These are phyloP conservation scores for Crotalus horridus DNA, from an alignment of 2,113 vertebrate species.

Conservation along the genomic window DNA sequence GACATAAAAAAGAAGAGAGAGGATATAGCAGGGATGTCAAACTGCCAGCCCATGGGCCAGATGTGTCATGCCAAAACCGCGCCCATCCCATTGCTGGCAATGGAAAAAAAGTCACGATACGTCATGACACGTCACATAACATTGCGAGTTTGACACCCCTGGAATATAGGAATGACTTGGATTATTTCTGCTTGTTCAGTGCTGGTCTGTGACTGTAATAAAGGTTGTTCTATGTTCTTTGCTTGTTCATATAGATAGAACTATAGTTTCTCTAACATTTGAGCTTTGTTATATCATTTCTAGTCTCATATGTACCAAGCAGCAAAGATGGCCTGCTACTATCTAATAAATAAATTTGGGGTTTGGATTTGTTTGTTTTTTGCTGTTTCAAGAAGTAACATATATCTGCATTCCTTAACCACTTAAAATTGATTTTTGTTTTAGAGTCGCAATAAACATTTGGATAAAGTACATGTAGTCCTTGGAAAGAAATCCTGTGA, in stretches of 20 bases:
- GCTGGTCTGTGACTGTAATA: not conserved
- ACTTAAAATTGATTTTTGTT: conserved; percentile 56
- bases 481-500: conserved; percentile 84
- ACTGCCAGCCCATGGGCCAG: too few relatives aligned
- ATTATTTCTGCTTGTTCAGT: not conserved
- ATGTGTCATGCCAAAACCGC: too few relatives aligned
- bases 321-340: not conserved
- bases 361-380: not conserved
- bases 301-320: not conserved
- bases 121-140: too few relatives aligned
- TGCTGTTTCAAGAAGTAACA: not conserved
- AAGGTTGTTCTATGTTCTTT: not conserved
- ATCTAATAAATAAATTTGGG: not conserved
- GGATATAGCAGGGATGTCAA: not conserved
- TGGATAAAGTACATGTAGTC: conserved; percentile 80
- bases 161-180: too few relatives aligned
- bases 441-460: conserved; percentile 72
- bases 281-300: not conserved
- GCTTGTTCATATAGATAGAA: not conserved
- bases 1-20: not conserved
- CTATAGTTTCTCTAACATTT: not conserved
- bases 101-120: too few relatives aligned
- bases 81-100: too few relatives aligned
- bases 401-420: not conserved
- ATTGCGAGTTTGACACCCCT: too few relatives aligned